Evolutionary conservation across 2,113 vertebrate genomes (phyloP), one percentile per base, ranked within the genome.

Genomic region (Hypanus sabinus): DNA sequence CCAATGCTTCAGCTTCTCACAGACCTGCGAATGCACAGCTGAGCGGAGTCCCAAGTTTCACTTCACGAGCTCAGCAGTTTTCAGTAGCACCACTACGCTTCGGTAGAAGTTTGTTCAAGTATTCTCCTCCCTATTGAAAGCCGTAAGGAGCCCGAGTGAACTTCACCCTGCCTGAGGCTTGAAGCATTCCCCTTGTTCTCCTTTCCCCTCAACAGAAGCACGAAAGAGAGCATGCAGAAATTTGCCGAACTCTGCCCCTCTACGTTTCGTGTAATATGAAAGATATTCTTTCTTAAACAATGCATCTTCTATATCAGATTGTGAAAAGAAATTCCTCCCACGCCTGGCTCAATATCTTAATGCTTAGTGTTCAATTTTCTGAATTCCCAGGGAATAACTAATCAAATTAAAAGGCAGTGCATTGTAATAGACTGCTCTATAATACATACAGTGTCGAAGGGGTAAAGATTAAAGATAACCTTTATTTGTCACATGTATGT

Each of bases 231-330:
- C 30, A 18, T 36, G 85, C 30, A 30, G 60, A 16, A 65, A 12
- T 65, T 16, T 16, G 38, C 62, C 65, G 85, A 90, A 90, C 85
- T 33, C 85, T 90, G 30, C 60, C 62, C 85, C 85, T 90, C 38
- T n/a, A 65, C 30, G 60, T 68, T 30, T 8, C 30, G 62, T 65
- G 30, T 65, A 65, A 65, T 33, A 68, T 33, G 85, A 33, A 90
- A 30, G 30, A 68, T 90, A 33, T 90, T 90, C n/a, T 90, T 90
- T 60, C 60, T n/a, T 62, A 7, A 65, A 90, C 85, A 90, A 90
- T 65, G 85, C 60, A 90, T 68, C 85, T 36, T 90, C 85, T 90
- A 65, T 90, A 62, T 90, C 85, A 68, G 85, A 14, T 16, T 33
- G 85, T 65, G 60, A 33, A 68, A 90, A 65, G 1, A n/a, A 68